phyloP scores from a whole-genome alignment of 2,888 invertebrate species.

The Strigamia maritima region DNA sequence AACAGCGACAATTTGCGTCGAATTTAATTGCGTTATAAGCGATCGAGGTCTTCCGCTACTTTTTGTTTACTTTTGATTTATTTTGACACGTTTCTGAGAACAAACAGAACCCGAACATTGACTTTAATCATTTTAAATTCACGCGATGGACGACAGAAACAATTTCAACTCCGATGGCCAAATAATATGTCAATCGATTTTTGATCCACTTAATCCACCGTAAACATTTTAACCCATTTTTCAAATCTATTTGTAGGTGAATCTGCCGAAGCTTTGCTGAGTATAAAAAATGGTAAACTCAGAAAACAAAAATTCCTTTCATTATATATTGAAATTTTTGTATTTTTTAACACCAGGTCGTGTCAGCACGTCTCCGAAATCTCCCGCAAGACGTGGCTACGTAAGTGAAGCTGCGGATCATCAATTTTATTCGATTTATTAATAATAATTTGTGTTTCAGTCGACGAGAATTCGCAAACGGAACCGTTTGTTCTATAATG shows the following conservation, averaged over 20 bases:
- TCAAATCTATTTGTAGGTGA: slow-evolving; percentile 53
- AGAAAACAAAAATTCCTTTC: too few species aligned
- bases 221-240: not conserved
- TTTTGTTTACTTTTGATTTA: slow-evolving; percentile 3
- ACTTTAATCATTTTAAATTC: not conserved
- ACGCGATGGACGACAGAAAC: not conserved
- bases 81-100: not conserved
- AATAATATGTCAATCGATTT: not conserved
- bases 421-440: not conserved
- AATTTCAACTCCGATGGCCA: not conserved
- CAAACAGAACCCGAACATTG: not conserved
- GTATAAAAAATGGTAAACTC: slow-evolving; percentile 59
- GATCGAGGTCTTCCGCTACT: not conserved
- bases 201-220: not conserved
- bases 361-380: slow-evolving; percentile 17
- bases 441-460: slow-evolving; percentile 45
- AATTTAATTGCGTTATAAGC: not conserved
- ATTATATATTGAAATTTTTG: not conserved
- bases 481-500: slow-evolving; percentile 83
- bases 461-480: slow-evolving; percentile 85
- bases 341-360: slow-evolving; percentile 44
- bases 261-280: slow-evolving; percentile 58
- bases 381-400: slow-evolving; percentile 34
- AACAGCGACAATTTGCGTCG: not conserved
- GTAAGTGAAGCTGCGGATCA: slow-evolving; percentile 27